phyloP scores from a whole-genome alignment of 2,113 vertebrate species.

The Euleptes europaea region DNA sequence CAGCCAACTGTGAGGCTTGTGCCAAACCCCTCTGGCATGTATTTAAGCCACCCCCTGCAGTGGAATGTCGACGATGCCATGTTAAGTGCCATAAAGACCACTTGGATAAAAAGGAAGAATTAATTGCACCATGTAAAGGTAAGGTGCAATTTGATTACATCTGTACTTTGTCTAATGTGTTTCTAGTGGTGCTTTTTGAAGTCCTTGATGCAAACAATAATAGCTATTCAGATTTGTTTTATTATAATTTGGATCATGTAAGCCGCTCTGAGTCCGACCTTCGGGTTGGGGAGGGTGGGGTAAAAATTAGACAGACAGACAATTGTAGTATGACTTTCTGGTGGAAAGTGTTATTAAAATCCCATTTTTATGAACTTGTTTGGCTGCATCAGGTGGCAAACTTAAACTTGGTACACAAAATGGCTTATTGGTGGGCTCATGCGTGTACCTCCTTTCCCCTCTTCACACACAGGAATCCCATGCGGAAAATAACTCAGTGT shows the following conservation, averaged over 20 bases:
- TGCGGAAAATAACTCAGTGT: too few species aligned
- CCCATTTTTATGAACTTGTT: background rate
- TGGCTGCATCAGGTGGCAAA: background rate
- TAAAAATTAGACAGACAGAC: too few species aligned
- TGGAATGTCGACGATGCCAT: slow-evolving; percentile 96
- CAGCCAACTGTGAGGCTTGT: slow-evolving; percentile 97
- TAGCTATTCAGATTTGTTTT: background rate
- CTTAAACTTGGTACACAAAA: too few species aligned
- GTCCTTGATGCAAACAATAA: background rate
- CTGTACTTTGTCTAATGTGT: accelerated
- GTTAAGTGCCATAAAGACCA: slow-evolving; percentile 99
- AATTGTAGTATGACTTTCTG: background rate
- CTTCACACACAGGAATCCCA: too few species aligned
- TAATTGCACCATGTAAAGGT: slow-evolving; percentile 99
- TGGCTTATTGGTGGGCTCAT: too few species aligned
- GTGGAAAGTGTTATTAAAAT: too few species aligned
- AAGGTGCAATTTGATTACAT: accelerated
- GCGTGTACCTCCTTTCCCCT: too few species aligned
- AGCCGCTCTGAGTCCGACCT: too few species aligned
- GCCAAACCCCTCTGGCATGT: slow-evolving; percentile 98
- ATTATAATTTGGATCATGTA: too few species aligned
- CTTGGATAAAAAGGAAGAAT: slow-evolving; percentile 96
- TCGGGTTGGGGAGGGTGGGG: too few species aligned
- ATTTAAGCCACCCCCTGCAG: slow-evolving; percentile 94
- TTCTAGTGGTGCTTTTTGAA: background rate